Conservation (phyloP, 1,140 invertebrate genomes). For the Tetranychus cinnabarinus region DNA sequence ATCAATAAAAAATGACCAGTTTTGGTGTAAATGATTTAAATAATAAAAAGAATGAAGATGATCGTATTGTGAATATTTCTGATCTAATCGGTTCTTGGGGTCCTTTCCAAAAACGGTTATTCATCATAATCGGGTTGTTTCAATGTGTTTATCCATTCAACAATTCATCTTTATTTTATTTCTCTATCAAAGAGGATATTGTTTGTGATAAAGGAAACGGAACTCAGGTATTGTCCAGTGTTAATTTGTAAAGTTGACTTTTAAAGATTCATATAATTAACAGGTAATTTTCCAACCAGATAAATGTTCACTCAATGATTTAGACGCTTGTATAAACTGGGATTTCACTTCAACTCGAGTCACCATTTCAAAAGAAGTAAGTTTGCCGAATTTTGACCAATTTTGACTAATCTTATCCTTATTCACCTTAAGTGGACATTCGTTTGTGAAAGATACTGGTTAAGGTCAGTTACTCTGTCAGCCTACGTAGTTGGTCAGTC, state of each 20-base stretch:
- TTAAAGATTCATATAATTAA: not conserved
- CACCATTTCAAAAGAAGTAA: not conserved
- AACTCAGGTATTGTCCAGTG: not conserved
- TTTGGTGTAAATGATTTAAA: too few species aligned
- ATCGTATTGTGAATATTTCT: not conserved
- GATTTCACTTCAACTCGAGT: not conserved
- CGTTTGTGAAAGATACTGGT: conserved; percentile 41
- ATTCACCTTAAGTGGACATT: conserved; percentile 35
- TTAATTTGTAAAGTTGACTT: not conserved
- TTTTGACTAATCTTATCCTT: not conserved
- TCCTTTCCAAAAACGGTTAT: not conserved
- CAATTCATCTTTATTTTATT: not conserved
- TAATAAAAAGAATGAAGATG: not conserved
- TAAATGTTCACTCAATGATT: not conserved
- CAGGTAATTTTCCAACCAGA: not conserved
- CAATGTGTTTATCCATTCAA: not conserved
- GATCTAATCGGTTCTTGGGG: not conserved
- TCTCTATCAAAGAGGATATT: not conserved
- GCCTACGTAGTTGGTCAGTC: conserved; percentile 59
- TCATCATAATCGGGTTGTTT: not conserved
- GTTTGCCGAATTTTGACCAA: not conserved
- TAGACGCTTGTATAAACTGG: not conserved
- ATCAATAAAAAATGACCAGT: too few species aligned
- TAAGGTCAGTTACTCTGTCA: conserved; percentile 41
- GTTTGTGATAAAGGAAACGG: not conserved